Evolutionary conservation across 2,113 vertebrate species (phyloP).

Genomic region (Macaca nemestrina): DNA sequence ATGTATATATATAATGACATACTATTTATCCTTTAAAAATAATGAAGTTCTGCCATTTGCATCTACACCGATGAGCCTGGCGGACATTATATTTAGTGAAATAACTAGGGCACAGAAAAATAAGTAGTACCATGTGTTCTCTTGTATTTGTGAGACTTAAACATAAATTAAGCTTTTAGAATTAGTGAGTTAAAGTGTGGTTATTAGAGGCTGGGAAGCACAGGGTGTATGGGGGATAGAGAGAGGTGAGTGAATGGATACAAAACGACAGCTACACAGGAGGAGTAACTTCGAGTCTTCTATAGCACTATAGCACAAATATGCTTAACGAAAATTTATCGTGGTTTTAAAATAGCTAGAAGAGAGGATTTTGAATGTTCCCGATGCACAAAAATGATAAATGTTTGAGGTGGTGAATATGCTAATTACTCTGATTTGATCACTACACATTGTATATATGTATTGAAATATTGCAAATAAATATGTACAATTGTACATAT

Average conservation of each 20-base stretch:
- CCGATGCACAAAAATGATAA: background rate
- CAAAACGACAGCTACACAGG: background rate
- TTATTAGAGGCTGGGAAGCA: background rate
- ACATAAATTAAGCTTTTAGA: background rate
- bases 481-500: background rate
- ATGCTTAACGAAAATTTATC: background rate
- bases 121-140: background rate
- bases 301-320: background rate
- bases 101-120: background rate
- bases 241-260: background rate
- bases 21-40: background rate
- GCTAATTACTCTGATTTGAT: background rate
- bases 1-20: background rate
- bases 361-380: background rate
- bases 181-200: background rate
- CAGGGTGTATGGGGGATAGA: accelerated
- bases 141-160: background rate
- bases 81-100: background rate
- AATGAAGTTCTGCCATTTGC: background rate
- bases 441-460: background rate
- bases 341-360: background rate
- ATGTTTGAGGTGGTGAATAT: background rate
- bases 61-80: background rate
- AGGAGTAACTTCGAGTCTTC: background rate
- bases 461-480: background rate